Evolutionary conservation across 2,113 vertebrate genomes (phyloP), one percentile per base, ranked within the genome.

Genomic region (Nothoprocta pentlandii): DNA sequence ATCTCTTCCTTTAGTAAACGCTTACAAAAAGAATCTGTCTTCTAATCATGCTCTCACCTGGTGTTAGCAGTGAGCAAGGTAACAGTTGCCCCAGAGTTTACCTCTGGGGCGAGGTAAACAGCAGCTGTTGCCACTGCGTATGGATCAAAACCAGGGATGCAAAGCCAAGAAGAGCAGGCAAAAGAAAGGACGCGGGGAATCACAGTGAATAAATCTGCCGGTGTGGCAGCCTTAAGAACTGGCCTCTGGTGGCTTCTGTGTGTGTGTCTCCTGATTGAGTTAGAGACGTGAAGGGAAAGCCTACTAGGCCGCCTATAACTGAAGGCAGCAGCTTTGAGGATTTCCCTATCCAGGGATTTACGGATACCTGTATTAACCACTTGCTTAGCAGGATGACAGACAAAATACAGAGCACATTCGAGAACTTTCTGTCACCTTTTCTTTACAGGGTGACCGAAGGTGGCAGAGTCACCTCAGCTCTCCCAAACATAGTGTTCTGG

Each of bases 11-110:
- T 41, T 85, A 76, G 91, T 95, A 97, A 96, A 96, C 92, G 87
- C 78, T 94, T 89, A 82, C 10, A 58, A 78, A 96, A 94, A 36
- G 81, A 95, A 87, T 79, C 84, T 94, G 96, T 93, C 70, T 94
- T 96, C 89, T 92, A 64, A 89, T 59, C 20, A 59, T 94, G 67
- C 89, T 34, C 75, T 95, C 91, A 84, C 91, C 94, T 95, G 91
- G 91, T 96, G 89, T 87, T 95, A 95, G 96, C 67, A 89, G 92
- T 96, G 95, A 97, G 93, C 94, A 96, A 46, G 34, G 34, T 34
- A 34, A 34, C 34, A 34, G 34, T 34, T 34, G 34, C 34, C 34
- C 34, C 20, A 49, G 92, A 84, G 96, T 95, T 97, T 97, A 34
- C 34, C 10, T 54, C 30, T 23, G 47, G 41, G 23, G 15, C 58